phyloP scores from a whole-genome alignment of 2,888 invertebrate species.

The Perithous albicinctus region DNA sequence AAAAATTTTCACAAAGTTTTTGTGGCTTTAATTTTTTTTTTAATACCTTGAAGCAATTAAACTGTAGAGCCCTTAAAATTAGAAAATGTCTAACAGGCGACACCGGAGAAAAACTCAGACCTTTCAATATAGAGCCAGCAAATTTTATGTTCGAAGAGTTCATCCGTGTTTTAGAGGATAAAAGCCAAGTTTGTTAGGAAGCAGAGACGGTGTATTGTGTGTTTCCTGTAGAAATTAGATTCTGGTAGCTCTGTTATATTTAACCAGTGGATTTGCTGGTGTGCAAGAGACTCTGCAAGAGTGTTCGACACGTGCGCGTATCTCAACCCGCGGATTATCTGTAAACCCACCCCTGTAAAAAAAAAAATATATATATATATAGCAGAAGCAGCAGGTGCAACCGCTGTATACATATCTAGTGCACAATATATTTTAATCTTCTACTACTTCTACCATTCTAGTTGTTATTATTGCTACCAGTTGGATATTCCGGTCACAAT shows the following conservation, averaged over 20 bases:
- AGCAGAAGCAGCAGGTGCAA: constrained; percentile 43
- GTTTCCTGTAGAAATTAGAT: constrained; percentile 18
- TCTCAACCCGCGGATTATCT: constrained; percentile 44
- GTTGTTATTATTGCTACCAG: background rate
- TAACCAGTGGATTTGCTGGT: background rate
- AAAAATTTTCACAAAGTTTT: no score
- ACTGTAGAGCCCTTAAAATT: no score
- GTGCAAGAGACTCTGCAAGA: background rate
- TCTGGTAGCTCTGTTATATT: constrained; percentile 11
- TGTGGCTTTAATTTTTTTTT: no score
- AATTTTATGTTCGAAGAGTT: constrained; percentile 47
- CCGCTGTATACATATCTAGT: background rate
- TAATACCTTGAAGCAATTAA: no score
- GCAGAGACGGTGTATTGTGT: background rate
- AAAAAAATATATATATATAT: no score
- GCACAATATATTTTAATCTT: background rate
- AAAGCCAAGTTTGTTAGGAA: constrained; percentile 26
- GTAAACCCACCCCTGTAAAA: constrained; percentile 39
- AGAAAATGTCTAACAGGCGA: no score
- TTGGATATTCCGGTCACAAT: constrained; percentile 37
- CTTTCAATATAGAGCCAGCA: constrained; percentile 15
- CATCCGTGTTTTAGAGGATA: constrained; percentile 38
- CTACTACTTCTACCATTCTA: background rate
- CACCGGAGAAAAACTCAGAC: no score
- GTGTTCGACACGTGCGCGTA: constrained; percentile 22